Base-by-base conservation (phyloP, 2,888 invertebrate species). In the Caenorhabditis japonica region DNA sequence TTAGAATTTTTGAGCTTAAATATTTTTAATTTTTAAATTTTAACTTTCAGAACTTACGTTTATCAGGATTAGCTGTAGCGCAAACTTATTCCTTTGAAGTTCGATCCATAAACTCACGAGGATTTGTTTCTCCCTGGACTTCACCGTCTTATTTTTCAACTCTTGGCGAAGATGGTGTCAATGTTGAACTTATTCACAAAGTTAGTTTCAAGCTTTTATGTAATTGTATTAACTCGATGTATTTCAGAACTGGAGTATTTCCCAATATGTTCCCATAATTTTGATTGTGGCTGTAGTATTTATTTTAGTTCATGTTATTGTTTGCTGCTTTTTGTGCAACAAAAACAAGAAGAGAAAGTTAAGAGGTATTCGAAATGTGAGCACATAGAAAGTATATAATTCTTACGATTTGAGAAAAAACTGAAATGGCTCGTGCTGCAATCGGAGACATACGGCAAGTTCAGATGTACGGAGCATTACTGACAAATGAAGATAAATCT, bases 391-490 rank as follows among this genome's bases (percentile, higher is more conserved):
- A n/a, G n/a, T n/a, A n/a, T n/a, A n/a, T n/a, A n/a, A n/a, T n/a
- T n/a, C n/a, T n/a, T n/a, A n/a, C n/a, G n/a, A n/a, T n/a, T 66
- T 27, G 52, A 77, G 85, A 85, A 55, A 85, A 85, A 71, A 85
- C 85, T 5, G 82, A 86, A 44, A 72, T 81, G 36, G 80, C 79
- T 7, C 70, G 85, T 21, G 75, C 82, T 0, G 70, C 80, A n/a
- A 75, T 75, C 55, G 83, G 81, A 7, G 84, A 80, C 13, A 77
- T 82, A 4, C 66, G 85, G 23, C 83, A 81, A 46, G 84, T 86
- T 15, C 86, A 86, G 69, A 82, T 86, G 77, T 86, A 86, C 68
- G 86, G 86, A 15, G 74, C 86, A 23, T 83, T 86, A 80, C 61
- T 59, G n/a, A 55, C 39, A 13, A 62, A 64, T 21, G 55, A 69